Base-by-base conservation (phyloP, 2,888 invertebrate species). In the Cheilosia grossa region DNA sequence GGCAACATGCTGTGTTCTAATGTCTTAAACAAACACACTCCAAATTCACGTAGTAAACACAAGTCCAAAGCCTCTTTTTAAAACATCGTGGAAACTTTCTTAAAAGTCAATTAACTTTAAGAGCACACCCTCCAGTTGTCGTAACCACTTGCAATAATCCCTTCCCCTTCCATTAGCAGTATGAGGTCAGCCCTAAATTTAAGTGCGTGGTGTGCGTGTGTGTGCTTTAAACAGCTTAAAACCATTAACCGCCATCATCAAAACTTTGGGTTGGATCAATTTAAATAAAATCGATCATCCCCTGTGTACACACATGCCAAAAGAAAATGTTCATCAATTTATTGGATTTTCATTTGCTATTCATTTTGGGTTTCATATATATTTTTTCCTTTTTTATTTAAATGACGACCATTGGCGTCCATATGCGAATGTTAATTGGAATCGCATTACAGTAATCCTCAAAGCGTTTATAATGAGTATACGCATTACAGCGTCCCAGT, bases 131-230 rank as follows among this genome's bases (percentile, higher is more conserved):
- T 37, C 13, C 10, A 37, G 4, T 2, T 7, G 9, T 30, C 9
- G 30, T 30, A 9, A 37, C 13, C 10, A 10, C 4, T 10, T 17
- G 44, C 17, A 15, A 44, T 9, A 17, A 1, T 9, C 9, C 17
- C 9, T 19, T 19, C 17, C 9, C 17, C 9, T 19, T 19, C 17
- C 19, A 17, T 9, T 9, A 17, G 17, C 47, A 19, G 15, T 70
- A 42, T 78, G 73, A 79, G 63, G 30, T 74, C 79, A 69, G 63
- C 24, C 67, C 42, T 61, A 13, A 10, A n/a, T n/a, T 53, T 47
- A 9, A 63, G 56, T 67, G 40, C 42, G 69, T 82, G 66, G 66
- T 69, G 82, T 78, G 82, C 27, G 27, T 73, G 67, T 69, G 79
- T 82, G 70, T 42, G 54, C 58, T 66, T 73, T 61, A 51, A 37